Conservation (phyloP, 1,140 invertebrate species). For the Epicauta chinensis region DNA sequence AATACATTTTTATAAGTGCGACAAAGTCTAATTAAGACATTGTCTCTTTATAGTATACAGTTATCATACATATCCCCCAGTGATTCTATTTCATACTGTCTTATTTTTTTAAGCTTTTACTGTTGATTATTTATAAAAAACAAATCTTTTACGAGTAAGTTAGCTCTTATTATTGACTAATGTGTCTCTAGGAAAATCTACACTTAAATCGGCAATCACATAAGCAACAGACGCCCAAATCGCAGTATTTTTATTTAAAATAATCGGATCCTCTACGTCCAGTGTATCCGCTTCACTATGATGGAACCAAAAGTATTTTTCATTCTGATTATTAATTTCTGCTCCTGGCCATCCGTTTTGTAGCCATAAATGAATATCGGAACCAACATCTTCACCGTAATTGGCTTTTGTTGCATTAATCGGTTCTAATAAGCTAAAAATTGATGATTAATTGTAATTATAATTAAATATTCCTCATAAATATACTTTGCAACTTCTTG, state of each 20-base stretch:
- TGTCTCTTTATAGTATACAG: too few relatives aligned
- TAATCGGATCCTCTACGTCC: slow-evolving; percentile 58
- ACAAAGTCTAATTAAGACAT: too few relatives aligned
- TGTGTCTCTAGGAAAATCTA: slow-evolving; percentile 54
- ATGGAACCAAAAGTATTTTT: slow-evolving; percentile 78
- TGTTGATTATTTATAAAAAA: too few relatives aligned
- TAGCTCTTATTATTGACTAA: too few relatives aligned
- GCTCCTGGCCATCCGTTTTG: slow-evolving; percentile 60
- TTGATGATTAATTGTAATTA: neutral
- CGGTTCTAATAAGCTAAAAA: slow-evolving; percentile 45
- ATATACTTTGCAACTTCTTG: slow-evolving; percentile 57
- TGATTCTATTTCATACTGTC: too few relatives aligned
- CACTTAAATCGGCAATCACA: slow-evolving; percentile 63
- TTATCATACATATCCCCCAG: too few relatives aligned
- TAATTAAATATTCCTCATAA: slow-evolving; percentile 23
- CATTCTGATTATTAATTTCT: slow-evolving; percentile 59
- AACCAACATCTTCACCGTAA: slow-evolving; percentile 44
- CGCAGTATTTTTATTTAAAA: slow-evolving; percentile 63
- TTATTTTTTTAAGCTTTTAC: too few relatives aligned
- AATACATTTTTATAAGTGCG: too few relatives aligned
- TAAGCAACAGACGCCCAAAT: slow-evolving; percentile 70
- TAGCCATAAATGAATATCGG: slow-evolving; percentile 60
- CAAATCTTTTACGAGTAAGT: too few relatives aligned
- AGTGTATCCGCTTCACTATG: slow-evolving; percentile 75
- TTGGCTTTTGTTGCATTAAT: slow-evolving; percentile 50